Evolutionary conservation across 2,888 invertebrate species (phyloP).

Genomic region (Drosophila falleni): DNA sequence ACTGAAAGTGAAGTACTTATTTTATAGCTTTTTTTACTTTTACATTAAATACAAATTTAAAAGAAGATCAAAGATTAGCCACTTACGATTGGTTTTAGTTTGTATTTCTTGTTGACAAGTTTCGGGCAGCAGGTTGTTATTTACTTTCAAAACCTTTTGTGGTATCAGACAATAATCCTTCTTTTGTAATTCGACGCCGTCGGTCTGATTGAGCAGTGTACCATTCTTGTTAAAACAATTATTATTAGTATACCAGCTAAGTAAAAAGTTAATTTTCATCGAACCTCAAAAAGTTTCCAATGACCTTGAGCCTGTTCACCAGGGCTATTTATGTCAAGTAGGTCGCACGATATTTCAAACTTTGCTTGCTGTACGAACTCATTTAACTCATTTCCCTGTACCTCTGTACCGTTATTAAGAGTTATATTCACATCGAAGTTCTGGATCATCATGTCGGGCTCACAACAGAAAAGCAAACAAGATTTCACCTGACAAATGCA

Average conservation of each 20-base stretch:
- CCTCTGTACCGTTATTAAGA: not conserved
- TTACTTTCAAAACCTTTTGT: not conserved
- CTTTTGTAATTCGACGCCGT: not conserved
- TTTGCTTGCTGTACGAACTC: constrained; percentile 11
- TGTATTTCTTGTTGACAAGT: no score
- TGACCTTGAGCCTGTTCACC: not conserved
- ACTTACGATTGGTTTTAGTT: not conserved
- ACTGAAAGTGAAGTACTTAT: constrained; percentile 85
- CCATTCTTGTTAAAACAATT: constrained; percentile 10
- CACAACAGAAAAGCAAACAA: constrained; percentile 79
- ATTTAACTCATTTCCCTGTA: not conserved
- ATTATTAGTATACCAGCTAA: not conserved
- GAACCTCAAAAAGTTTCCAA: constrained; percentile 44
- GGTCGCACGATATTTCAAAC: constrained; percentile 13
- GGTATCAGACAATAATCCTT: constrained; percentile 19
- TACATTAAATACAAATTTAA: not conserved
- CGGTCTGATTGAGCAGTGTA: not conserved
- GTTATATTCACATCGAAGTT: constrained; percentile 19
- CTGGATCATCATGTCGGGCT: not conserved
- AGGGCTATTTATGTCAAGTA: not conserved
- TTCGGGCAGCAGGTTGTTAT: constrained; percentile 3
- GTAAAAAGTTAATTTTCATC: not conserved
- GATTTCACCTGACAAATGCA: constrained; percentile 71
- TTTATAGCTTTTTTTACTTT: not conserved
- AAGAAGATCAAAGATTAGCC: not conserved